These are phyloP conservation scores for Linnaemya vulpina DNA, from an alignment of 2,888 invertebrate species.

Conservation along the genomic window DNA sequence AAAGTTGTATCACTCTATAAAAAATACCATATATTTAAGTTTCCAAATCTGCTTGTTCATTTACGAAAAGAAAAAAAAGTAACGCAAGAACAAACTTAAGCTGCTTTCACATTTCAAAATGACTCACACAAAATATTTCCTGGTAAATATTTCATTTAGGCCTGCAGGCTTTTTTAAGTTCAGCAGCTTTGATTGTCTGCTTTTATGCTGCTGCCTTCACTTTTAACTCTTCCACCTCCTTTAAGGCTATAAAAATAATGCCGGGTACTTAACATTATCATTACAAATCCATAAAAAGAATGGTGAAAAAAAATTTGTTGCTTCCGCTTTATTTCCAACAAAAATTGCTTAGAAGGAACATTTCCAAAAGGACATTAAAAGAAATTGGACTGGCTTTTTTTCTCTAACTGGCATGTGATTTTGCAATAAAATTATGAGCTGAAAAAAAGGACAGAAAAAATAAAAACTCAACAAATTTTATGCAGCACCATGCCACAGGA, in stretches of 20 bases:
- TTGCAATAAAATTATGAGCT: conserved; percentile 39
- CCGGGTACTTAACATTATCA: conserved; percentile 44
- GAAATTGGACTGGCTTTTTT: background rate
- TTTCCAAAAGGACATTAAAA: conserved; percentile 32
- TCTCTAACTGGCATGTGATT: conserved; percentile 25
- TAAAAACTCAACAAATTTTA: conserved; percentile 39
- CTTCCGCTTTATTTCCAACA: background rate
- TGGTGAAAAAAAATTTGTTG: background rate
- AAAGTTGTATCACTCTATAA: no score
- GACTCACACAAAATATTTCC: background rate
- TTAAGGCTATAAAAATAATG: conserved; percentile 41
- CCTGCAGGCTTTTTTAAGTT: background rate
- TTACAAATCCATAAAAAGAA: conserved; percentile 37
- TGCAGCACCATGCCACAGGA: conserved; percentile 15
- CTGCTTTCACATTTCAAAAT: background rate
- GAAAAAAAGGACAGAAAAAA: background rate
- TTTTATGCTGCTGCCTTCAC: background rate
- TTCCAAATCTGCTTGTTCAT: background rate
- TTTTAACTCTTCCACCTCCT: conserved; percentile 1
- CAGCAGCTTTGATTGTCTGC: conserved; percentile 11
- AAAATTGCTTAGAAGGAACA: conserved; percentile 16
- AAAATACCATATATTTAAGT: no score
- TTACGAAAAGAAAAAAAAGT: no score
- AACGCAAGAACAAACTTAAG: background rate
- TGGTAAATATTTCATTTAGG: background rate